Percentiles rank a stretch among this genome's conserved stretches.
Conservation (phyloP, 1,140 invertebrate species). For the Pomacea maculata region DNA sequence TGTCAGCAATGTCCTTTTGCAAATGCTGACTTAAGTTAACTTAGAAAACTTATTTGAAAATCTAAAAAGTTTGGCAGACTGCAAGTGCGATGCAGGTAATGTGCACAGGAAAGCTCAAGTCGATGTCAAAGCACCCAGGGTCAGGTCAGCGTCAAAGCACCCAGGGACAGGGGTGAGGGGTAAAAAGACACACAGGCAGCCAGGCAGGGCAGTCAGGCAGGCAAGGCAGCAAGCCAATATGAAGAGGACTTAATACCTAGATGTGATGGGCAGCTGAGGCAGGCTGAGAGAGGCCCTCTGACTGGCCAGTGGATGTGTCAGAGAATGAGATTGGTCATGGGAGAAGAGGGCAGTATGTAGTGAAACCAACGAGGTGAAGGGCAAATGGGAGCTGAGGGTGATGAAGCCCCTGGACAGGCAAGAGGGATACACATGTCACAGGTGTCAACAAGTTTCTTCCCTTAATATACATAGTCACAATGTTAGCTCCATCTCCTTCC, state of each 20-base stretch:
- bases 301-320: constrained; percentile 21
- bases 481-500: neutral
- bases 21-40: too few species aligned
- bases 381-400: constrained; percentile 49
- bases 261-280: constrained; percentile 14
- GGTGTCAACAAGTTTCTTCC: neutral
- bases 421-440: neutral
- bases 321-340: constrained; percentile 20
- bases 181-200: neutral
- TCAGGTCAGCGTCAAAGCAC: neutral
- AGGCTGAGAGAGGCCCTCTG: constrained; percentile 23
- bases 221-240: constrained; percentile 1
- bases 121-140: neutral
- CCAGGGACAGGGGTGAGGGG: neutral
- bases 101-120: too few species aligned
- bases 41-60: too few species aligned
- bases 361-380: constrained; percentile 50
- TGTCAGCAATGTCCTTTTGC: too few species aligned
- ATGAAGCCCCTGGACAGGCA: constrained; percentile 57
- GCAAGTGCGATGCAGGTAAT: too few species aligned
- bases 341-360: constrained; percentile 43
- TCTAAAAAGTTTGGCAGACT: too few species aligned
- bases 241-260: constrained; percentile 10
- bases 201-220: neutral
- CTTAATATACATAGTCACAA: neutral